Percentiles rank a stretch among this genome's conserved stretches.
Evolutionary conservation across 64 coral and sea anemone genomes (phyloP).

Genomic region (Montipora efflorescens): DNA sequence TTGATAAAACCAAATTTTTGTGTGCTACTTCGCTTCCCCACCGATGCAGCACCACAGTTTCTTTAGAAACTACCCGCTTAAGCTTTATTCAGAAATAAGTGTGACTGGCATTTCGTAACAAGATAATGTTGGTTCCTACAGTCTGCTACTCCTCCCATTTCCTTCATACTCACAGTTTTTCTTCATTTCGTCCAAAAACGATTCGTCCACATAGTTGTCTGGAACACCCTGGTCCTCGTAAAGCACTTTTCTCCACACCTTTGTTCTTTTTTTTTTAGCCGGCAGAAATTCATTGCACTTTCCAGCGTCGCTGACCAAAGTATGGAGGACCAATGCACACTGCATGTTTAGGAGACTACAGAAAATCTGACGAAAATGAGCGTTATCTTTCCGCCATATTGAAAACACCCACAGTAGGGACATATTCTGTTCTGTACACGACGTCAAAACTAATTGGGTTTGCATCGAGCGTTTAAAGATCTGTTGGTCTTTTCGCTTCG

Average conservation of each 20-base stretch:
- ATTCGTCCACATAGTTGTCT: slow-evolving; percentile 97
- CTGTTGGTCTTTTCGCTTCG: no score
- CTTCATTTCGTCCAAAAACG: slow-evolving; percentile 95
- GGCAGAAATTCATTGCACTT: neutral
- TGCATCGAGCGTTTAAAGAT: no score
- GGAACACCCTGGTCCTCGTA: slow-evolving; percentile 94
- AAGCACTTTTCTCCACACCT: slow-evolving; percentile 89
- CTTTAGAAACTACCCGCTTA: no score
- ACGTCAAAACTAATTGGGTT: neutral
- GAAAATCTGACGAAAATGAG: no score
- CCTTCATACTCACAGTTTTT: slow-evolving; percentile 84
- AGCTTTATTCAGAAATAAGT: no score
- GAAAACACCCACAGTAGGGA: neutral
- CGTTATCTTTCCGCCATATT: neutral
- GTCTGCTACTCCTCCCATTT: neutral
- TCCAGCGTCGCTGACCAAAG: slow-evolving; percentile 14
- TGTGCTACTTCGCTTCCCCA: no score
- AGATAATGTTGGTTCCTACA: no score
- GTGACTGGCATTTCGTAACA: no score
- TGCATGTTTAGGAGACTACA: neutral
- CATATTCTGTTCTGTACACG: slow-evolving; percentile 6
- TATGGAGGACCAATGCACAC: slow-evolving; percentile 9
- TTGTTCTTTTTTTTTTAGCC: slow-evolving; percentile 22
- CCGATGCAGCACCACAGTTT: no score
- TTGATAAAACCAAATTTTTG: no score